Percentiles rank a stretch among this genome's conserved stretches.
Evolutionary conservation across 2,888 invertebrate species (phyloP).

Genomic region (Pyrrhosoma nymphula): DNA sequence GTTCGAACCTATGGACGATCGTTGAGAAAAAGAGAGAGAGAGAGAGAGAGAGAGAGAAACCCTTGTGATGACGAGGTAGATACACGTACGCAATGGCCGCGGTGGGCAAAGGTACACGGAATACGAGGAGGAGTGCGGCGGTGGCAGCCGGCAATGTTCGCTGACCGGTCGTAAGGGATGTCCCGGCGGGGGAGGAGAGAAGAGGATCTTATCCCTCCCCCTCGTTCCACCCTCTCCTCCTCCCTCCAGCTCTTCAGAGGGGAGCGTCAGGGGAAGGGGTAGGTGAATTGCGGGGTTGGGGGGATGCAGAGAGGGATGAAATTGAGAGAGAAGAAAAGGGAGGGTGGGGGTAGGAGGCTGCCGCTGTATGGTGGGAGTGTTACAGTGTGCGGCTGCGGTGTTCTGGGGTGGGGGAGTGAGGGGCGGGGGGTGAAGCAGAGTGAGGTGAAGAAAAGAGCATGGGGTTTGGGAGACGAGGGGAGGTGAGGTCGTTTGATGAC

Average conservation of each 20-base stretch:
- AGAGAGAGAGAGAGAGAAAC: background rate
- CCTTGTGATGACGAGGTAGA: background rate
- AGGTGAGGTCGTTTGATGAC: background rate
- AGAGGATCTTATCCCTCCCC: background rate
- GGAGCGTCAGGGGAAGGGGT: background rate
- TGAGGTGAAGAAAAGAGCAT: constrained; percentile 55
- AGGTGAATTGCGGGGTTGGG: background rate
- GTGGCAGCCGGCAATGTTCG: constrained; percentile 45
- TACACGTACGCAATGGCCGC: background rate
- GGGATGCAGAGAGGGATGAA: background rate
- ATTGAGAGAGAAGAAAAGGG: background rate
- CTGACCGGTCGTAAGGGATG: constrained; percentile 60
- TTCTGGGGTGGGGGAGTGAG: background rate
- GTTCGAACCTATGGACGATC: constrained; percentile 21
- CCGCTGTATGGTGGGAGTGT: background rate
- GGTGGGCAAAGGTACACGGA: background rate
- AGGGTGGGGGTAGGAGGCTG: background rate
- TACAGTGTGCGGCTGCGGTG: constrained; percentile 11
- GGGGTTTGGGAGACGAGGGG: background rate
- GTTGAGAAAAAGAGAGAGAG: too few species aligned
- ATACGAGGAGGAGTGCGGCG: background rate
- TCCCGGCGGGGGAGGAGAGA: constrained; percentile 40
- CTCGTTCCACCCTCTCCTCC: background rate
- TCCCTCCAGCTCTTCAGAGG: background rate
- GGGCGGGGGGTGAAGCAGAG: background rate